These are phyloP conservation scores for Mycteria americana DNA, from an alignment of 2,797 vertebrate genomes.

Conservation along the genomic window DNA sequence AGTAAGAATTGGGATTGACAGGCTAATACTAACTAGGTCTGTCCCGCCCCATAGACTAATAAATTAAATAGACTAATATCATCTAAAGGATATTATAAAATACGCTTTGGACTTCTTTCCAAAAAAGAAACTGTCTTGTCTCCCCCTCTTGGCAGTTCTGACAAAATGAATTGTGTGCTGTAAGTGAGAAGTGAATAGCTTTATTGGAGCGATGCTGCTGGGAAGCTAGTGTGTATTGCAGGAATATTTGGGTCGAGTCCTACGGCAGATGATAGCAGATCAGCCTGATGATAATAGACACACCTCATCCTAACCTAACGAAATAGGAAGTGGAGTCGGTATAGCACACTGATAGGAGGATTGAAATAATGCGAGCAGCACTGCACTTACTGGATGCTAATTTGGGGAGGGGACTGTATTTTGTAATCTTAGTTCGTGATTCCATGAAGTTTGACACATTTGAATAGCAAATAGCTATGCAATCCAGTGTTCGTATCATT, in stretches of 20 bases:
- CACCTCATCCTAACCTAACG: neutral
- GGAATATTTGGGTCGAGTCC: neutral
- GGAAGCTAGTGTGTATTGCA: neutral
- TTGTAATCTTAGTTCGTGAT: neutral
- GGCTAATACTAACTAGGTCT: neutral
- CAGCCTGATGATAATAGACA: too few species aligned
- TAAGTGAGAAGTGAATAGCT: neutral
- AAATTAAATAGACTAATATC: neutral
- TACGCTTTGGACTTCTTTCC: neutral
- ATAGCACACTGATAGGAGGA: neutral
- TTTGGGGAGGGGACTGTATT: neutral
- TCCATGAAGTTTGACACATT: neutral
- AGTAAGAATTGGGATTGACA: neutral
- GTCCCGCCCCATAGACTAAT: too few species aligned
- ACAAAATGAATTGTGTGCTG: neutral
- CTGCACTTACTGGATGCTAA: neutral
- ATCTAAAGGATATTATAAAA: neutral
- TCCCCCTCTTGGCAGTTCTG: neutral
- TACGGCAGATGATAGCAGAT: neutral
- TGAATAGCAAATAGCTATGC: neutral
- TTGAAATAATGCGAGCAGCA: neutral
- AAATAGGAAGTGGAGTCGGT: neutral
- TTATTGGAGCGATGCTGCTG: neutral
- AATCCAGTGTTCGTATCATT: fast-evolving
- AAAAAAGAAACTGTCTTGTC: neutral